phyloP scores from a whole-genome alignment of 2,888 invertebrate species.

The Tipula vernalis region DNA sequence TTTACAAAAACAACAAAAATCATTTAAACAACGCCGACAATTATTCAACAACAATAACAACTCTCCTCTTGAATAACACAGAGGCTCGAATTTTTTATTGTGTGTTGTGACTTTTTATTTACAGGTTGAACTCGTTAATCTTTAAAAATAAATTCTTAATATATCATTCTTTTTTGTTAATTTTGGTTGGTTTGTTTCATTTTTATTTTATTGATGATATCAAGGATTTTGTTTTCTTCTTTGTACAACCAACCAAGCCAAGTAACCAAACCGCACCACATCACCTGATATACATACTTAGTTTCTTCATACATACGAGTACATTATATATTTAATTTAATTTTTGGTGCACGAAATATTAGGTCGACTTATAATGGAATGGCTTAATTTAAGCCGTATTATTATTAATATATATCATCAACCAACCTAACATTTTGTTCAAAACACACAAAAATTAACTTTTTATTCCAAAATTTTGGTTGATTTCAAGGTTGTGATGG shows the following conservation, averaged over 20 bases:
- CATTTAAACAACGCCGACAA: background rate
- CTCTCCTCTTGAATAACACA: background rate
- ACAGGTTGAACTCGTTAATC: constrained; percentile 10
- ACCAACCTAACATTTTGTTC: background rate
- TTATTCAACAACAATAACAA: background rate
- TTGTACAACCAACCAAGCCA: background rate
- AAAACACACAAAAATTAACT: background rate
- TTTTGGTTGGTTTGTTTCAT: background rate
- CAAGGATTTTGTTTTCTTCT: constrained; percentile 7
- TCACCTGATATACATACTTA: background rate
- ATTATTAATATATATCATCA: background rate
- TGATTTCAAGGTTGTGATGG: background rate
- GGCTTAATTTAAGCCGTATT: background rate
- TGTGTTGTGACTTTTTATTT: constrained; percentile 4
- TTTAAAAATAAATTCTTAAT: background rate
- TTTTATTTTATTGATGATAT: constrained; percentile 9
- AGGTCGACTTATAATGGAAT: background rate
- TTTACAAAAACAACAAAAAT: background rate
- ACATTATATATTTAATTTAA: background rate
- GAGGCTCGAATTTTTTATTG: background rate
- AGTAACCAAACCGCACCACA: background rate
- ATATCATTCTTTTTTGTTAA: background rate
- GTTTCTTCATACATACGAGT: background rate
- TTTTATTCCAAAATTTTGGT: too few species aligned
- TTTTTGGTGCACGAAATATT: background rate